Percentiles rank a stretch among this genome's conserved stretches.
These are phyloP conservation scores for Philantomba maxwellii DNA, from an alignment of 2,113 vertebrate genomes.

Conservation along the genomic window DNA sequence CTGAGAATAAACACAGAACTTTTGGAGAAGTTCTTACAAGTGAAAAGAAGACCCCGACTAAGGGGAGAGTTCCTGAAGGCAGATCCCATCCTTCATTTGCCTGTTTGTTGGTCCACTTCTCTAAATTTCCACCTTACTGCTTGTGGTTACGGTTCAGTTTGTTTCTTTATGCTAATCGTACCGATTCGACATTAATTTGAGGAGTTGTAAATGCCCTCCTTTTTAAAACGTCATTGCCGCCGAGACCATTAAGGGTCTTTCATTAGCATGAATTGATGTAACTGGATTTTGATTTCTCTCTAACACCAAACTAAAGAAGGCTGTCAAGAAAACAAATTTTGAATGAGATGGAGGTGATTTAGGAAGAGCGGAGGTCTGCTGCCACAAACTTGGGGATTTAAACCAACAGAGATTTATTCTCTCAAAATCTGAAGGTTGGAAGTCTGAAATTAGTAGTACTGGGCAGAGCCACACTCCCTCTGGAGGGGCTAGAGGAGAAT, in stretches of 20 bases:
- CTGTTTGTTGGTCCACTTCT: background rate
- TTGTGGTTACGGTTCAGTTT: background rate
- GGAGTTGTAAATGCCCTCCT: background rate
- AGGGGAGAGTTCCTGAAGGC: background rate
- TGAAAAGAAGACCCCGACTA: background rate
- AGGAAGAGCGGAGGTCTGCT: background rate
- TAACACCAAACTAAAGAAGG: background rate
- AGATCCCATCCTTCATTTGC: background rate
- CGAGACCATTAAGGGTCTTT: background rate
- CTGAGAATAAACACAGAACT: background rate
- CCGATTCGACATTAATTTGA: background rate
- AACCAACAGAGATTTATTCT: background rate
- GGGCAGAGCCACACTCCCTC: accelerated
- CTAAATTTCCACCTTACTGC: background rate
- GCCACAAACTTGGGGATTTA: background rate
- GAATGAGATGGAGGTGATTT: background rate
- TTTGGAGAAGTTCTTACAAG: background rate
- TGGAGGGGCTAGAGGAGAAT: too few species aligned
- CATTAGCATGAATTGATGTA: background rate
- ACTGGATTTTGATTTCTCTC: background rate
- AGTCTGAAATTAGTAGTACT: background rate
- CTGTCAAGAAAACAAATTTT: background rate
- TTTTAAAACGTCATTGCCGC: background rate
- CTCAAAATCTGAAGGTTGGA: background rate
- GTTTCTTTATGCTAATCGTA: background rate